Evolutionary conservation across 2,113 vertebrate species (phyloP), one percentile per base, ranked within the genome.

Genomic region (Alligator sinensis): DNA sequence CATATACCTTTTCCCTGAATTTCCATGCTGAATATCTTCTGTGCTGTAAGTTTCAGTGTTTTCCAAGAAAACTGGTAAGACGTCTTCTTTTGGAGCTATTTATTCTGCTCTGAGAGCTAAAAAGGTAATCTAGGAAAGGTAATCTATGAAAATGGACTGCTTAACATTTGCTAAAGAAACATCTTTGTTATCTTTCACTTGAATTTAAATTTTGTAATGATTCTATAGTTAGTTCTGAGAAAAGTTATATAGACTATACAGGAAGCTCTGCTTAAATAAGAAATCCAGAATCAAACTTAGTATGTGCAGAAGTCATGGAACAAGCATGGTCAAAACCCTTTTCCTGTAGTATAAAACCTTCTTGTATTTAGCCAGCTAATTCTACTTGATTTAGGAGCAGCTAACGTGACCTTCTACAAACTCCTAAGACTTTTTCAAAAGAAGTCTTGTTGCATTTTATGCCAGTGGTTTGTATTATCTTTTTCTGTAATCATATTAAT

Each of bases 401-500:
- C 21, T 77, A 10, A 60, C 19, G 3, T 0, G 13, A 11, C 47
- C 61, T 88, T 57, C 7, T 6, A 30, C 58, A 70, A 85, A 88
- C 8, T 55, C 30, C 25, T 55, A 59, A 34, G 61, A 2, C 4
- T 78, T 82, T 87, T 85, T 11, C 0, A 30, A 34, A 78, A n/a
- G 66, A 92, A 84, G 82, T 88, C 15, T 15, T 76, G 25, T 22
- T 84, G 77, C 86, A 80, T 86, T 95, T 92, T 88, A 79, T 92
- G 72, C n/a, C 91, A 6, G 63, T 55, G 55, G 3, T 94, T 92
- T 87, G 79, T 25, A 79, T 93, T 92, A 70, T 94, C 79, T 86
- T 12, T 82, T 92, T 27, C 66, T 70, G 27, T 88, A 91, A 96
- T 91, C 82, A 84, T 70, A 88, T 75, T 92, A 95, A 91, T 15